These are phyloP conservation scores for Tanaodytes sp. DNA, from an alignment of 2,888 invertebrate species.

Conservation along the genomic window DNA sequence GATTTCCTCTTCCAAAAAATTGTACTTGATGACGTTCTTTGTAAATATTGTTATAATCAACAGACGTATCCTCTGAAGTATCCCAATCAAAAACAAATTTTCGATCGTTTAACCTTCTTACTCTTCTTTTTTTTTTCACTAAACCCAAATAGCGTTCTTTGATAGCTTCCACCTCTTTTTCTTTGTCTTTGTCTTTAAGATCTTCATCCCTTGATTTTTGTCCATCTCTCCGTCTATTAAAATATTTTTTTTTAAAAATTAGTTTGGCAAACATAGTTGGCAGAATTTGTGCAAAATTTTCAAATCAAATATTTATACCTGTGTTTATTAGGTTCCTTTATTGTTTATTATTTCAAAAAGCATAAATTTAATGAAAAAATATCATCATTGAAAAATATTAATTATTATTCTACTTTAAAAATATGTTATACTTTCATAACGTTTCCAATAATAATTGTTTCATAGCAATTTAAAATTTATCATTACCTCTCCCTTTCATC, in stretches of 20 bases:
- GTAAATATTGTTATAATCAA: slow-evolving; percentile 97
- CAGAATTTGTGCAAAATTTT: too few relatives aligned
- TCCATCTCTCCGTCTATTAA: slow-evolving; percentile 68
- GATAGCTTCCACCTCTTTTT: slow-evolving; percentile 94
- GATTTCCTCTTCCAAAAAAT: slow-evolving; percentile 97
- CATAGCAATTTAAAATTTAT: too few relatives aligned
- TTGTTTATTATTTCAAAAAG: too few relatives aligned
- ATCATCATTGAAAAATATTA: too few relatives aligned
- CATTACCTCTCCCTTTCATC: slow-evolving; percentile 72
- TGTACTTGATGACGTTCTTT: slow-evolving; percentile 97
- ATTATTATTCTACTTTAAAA: too few relatives aligned
- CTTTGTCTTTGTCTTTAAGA: slow-evolving; percentile 86
- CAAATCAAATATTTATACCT: too few relatives aligned
- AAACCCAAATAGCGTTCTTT: slow-evolving; percentile 95
- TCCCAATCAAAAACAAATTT: slow-evolving; percentile 99
- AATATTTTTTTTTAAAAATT: too few relatives aligned
- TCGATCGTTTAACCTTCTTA: slow-evolving; percentile 94
- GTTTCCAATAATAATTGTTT: neutral
- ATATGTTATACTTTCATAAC: too few relatives aligned
- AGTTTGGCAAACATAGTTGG: too few relatives aligned
- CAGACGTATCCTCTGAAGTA: slow-evolving; percentile 97
- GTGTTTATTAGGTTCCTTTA: too few relatives aligned
- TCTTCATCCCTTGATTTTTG: slow-evolving; percentile 74
- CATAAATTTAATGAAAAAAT: too few relatives aligned
- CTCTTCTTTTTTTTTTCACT: slow-evolving; percentile 92